A percentile compares a stretch with the other conserved stretches of the same genome.
Evolutionary conservation across 2,113 vertebrate species (phyloP).

Genomic region (Phrynosoma blainvillii): DNA sequence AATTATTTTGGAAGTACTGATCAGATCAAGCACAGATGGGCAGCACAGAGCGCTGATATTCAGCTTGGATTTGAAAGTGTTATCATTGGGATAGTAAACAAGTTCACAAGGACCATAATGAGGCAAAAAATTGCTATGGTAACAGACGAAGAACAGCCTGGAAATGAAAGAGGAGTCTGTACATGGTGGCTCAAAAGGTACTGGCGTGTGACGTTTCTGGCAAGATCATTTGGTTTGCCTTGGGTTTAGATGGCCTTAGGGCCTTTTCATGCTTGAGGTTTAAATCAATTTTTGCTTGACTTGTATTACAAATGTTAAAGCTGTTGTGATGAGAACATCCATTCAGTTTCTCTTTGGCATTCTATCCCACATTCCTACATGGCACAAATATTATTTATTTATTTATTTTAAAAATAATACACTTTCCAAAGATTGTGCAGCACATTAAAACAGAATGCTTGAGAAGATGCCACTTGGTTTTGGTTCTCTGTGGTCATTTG

Average conservation of each 20-base stretch:
- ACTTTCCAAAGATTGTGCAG: neutral
- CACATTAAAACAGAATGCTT: neutral
- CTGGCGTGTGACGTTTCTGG: neutral
- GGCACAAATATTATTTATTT: neutral
- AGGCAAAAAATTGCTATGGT: conserved; percentile 69
- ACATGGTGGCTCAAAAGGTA: neutral
- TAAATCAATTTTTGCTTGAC: conserved; percentile 2
- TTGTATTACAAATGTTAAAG: neutral
- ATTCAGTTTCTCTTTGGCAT: neutral
- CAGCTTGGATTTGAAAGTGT: conserved; percentile 58
- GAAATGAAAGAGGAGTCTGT: conserved; percentile 43
- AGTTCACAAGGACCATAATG: conserved; percentile 67
- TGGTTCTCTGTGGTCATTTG: neutral
- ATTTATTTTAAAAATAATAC: neutral
- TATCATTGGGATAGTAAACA: conserved; percentile 71
- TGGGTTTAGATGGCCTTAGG: neutral
- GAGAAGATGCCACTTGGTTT: neutral
- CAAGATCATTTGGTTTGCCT: neutral
- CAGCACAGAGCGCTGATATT: conserved; percentile 60
- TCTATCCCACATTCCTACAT: neutral
- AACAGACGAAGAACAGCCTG: conserved; percentile 66
- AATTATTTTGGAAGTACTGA: conserved; percentile 43
- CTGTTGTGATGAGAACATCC: neutral
- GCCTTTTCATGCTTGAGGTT: neutral
- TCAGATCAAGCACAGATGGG: conserved; percentile 67